Conservation (phyloP, 2,797 vertebrate species). For the Heteromormyrus szaboi region DNA sequence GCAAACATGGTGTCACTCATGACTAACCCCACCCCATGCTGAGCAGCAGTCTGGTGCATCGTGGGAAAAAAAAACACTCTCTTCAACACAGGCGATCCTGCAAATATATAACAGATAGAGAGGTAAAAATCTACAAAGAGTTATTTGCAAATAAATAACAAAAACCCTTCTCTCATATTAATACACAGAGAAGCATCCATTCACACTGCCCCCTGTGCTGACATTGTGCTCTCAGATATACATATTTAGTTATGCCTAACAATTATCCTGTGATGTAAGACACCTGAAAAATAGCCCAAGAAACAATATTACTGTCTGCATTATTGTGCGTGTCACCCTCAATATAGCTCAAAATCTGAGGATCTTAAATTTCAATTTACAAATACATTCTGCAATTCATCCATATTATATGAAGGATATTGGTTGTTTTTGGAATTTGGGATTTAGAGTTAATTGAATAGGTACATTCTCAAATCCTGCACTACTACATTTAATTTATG, state of each 20-base stretch:
- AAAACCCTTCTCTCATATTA: neutral
- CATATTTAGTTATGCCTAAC: neutral
- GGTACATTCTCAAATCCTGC: neutral
- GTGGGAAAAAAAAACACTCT: neutral
- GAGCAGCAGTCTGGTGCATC: constrained; percentile 15
- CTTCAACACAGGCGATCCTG: neutral
- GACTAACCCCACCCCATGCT: constrained; percentile 17
- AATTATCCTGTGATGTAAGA: neutral
- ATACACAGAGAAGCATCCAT: neutral
- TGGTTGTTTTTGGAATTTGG: neutral
- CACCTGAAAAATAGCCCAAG: neutral
- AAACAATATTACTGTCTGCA: neutral
- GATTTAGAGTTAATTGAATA: neutral
- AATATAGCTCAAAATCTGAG: neutral
- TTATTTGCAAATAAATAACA: neutral
- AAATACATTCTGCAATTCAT: neutral
- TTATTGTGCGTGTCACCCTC: neutral
- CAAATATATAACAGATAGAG: neutral
- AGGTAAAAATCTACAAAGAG: neutral
- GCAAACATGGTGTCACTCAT: constrained; percentile 8
- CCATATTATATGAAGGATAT: neutral
- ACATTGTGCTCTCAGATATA: neutral
- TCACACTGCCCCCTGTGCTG: neutral
- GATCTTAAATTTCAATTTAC: neutral
- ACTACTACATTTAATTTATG: neutral